Conservation (phyloP, 1,140 invertebrate species). For the Conus ventricosus region DNA sequence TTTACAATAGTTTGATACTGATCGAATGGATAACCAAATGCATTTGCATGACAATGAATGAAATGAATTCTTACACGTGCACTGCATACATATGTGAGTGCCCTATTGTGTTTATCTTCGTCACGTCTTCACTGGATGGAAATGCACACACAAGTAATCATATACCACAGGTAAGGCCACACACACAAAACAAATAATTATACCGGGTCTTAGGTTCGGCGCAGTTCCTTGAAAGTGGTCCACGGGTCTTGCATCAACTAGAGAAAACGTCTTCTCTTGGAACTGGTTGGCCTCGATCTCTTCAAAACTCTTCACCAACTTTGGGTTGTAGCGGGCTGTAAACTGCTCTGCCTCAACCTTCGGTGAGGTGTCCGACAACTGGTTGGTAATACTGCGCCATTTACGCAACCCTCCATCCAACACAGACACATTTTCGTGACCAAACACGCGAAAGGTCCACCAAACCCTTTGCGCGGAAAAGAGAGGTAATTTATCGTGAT, state of each 20-base stretch:
- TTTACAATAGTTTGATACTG: no score
- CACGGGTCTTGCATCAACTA: conserved; percentile 66
- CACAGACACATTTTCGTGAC: conserved; percentile 65
- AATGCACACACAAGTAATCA: no score
- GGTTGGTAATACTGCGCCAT: conserved; percentile 56
- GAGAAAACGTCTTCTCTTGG: conserved; percentile 42
- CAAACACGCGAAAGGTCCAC: conserved; percentile 71
- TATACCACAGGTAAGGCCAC: no score
- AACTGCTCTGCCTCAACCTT: conserved; percentile 48
- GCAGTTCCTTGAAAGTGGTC: conserved; percentile 65
- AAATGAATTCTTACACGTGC: no score
- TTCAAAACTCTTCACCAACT: conserved; percentile 63
- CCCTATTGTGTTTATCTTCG: no score
- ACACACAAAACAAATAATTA: background rate
- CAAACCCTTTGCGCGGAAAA: conserved; percentile 70
- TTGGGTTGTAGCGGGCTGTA: conserved; percentile 50
- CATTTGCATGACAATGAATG: no score
- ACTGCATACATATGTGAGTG: no score
- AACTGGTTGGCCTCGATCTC: conserved; percentile 60
- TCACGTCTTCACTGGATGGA: no score
- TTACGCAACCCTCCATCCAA: conserved; percentile 69
- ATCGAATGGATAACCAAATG: no score
- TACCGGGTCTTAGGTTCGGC: conserved; percentile 70
- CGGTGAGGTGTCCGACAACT: conserved; percentile 40
- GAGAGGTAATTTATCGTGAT: conserved; percentile 59